A percentile compares a stretch with the other conserved stretches of the same genome.
Evolutionary conservation across 2,113 vertebrate species (phyloP).

Genomic region (Leptobrachium leishanense): DNA sequence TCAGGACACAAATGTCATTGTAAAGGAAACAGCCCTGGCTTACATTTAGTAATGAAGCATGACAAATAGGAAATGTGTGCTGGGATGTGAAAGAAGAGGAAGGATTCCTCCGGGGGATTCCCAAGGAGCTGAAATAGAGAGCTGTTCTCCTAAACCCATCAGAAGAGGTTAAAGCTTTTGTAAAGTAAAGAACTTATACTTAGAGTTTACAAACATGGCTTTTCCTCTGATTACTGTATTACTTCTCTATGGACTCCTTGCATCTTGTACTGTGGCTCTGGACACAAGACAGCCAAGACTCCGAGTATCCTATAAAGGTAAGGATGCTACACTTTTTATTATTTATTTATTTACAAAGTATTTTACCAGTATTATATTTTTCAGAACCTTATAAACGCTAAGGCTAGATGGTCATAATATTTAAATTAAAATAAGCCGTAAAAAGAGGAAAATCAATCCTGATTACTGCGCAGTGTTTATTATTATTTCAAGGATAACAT

Average conservation of each 20-base stretch:
- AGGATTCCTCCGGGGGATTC: constrained; percentile 51
- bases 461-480: too few species aligned
- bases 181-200: constrained; percentile 51
- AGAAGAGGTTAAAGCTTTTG: constrained; percentile 55
- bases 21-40: constrained; percentile 57
- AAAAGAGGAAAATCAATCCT: too few species aligned
- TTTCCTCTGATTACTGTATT: constrained; percentile 52
- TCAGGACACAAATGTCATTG: constrained; percentile 63
- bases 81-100: constrained; percentile 53
- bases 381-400: too few species aligned
- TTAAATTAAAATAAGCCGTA: too few species aligned
- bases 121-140: constrained; percentile 53
- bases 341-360: too few species aligned
- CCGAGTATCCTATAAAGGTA: constrained; percentile 83
- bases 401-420: too few species aligned
- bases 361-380: too few species aligned
- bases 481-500: too few species aligned
- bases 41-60: constrained; percentile 57
- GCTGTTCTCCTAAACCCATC: constrained; percentile 50
- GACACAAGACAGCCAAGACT: constrained; percentile 72
- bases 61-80: constrained; percentile 59
- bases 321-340: constrained; percentile 42
- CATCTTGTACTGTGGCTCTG: constrained; percentile 55
- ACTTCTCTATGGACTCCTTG: constrained; percentile 57
- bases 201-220: constrained; percentile 50